These are phyloP conservation scores for Mugil cephalus DNA, from an alignment of 2,113 vertebrate species.

Conservation along the genomic window DNA sequence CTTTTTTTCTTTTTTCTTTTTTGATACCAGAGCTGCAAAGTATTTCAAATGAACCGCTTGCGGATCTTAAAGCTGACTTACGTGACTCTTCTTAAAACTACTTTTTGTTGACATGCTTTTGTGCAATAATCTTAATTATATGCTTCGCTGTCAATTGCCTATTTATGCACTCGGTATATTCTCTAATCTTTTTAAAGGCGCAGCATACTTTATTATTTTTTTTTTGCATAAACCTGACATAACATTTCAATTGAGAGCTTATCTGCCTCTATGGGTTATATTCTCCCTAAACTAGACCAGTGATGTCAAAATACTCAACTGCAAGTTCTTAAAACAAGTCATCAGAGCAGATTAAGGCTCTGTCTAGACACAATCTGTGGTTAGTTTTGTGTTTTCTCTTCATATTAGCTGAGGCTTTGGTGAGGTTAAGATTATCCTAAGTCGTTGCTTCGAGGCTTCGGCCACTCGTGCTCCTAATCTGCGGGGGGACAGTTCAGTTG, in stretches of 20 bases:
- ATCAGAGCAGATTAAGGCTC: constrained; percentile 71
- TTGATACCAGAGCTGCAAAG: neutral
- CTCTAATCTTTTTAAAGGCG: neutral
- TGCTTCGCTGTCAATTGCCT: neutral
- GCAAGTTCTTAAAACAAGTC: constrained; percentile 68
- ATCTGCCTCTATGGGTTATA: constrained; percentile 5
- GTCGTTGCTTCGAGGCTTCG: constrained; percentile 57
- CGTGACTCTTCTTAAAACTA: neutral
- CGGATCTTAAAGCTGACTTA: neutral
- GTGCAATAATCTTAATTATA: neutral
- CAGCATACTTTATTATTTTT: neutral
- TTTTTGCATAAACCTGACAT: neutral
- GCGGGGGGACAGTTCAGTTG: constrained; percentile 72
- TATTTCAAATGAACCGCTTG: constrained; percentile 17
- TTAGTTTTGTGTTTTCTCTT: constrained; percentile 75
- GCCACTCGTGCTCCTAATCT: constrained; percentile 75
- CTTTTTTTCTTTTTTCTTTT: neutral
- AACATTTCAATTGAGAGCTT: neutral
- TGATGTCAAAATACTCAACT: constrained; percentile 66
- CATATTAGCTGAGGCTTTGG: constrained; percentile 73
- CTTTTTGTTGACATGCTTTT: neutral
- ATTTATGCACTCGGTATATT: neutral
- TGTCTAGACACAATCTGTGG: constrained; percentile 78
- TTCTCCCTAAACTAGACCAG: constrained; percentile 23
- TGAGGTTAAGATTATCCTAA: constrained; percentile 76